Base-by-base conservation (phyloP, 2,888 invertebrate species). In the Campoplex capitator region DNA sequence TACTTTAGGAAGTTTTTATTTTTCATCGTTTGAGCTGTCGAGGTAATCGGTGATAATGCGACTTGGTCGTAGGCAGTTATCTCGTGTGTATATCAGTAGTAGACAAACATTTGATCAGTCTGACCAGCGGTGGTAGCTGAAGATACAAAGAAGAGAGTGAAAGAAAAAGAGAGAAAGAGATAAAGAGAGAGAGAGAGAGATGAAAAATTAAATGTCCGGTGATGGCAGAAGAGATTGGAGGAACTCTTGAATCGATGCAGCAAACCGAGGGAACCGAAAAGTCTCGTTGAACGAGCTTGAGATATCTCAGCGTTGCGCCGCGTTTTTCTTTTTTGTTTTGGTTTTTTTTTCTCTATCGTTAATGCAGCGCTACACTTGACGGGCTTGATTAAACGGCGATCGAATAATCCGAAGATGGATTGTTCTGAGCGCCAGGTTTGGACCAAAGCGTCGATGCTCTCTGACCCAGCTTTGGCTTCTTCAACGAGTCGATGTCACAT, bases 401-500 rank as follows among this genome's bases (percentile, higher is more conserved):
- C 86, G 97, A 97, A 93, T 97, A 97, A 94, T 97, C 97, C 90
- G 97, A 96, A 91, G 96, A 96, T 91, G 96, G 96, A 91, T 95
- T 95, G 88, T 95, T 95, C 90, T 95, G 95, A 90, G 95, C 95
- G 89, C 93, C 95, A 90, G 96, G 96, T 89, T 96, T 95, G 51
- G 97, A 96, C 97, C 97, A 97, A 42, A 97, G 95, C 28, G 87
- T 87, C 84, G 97, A 96, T 84, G 97, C 97, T 87, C 96, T 95
- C 92, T 97, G 95, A 51, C 97, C 97, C 89, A 97, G 94, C 94
- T 97, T 97, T 88, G 97, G 95, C 93, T 97, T 97, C 94, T 97
- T 97, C 91, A 97, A 94, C 84, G 97, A 96, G 92, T 97, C 97
- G 94, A 97, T 96, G 95, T 97, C 97, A 94, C 96, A 96, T 93